Percentiles rank a stretch among this genome's conserved stretches.
Evolutionary conservation across 2,888 invertebrate species (phyloP).

Genomic region (Herminia tarsipennalis): DNA sequence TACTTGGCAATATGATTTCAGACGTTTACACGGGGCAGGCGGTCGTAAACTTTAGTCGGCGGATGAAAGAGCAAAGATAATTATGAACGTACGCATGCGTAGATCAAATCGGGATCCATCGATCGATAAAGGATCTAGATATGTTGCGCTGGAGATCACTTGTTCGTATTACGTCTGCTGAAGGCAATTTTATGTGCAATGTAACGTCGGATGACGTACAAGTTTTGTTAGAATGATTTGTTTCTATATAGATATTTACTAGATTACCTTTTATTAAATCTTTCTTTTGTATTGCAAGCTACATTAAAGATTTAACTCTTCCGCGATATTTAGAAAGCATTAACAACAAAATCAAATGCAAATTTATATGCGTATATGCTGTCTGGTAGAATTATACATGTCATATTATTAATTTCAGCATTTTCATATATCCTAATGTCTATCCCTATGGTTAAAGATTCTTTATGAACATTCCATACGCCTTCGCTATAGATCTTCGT

Average conservation of each 20-base stretch:
- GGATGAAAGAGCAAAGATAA: slow-evolving; percentile 81
- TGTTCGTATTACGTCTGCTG: slow-evolving; percentile 62
- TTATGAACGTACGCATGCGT: slow-evolving; percentile 81
- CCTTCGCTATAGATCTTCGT: slow-evolving; percentile 44
- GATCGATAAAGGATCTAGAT: slow-evolving; percentile 81
- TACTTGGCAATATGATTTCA: slow-evolving; percentile 77
- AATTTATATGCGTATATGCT: no score
- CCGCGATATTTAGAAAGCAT: no score
- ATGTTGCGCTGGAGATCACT: slow-evolving; percentile 64
- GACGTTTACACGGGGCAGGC: slow-evolving; percentile 75
- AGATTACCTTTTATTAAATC: slow-evolving; percentile 20
- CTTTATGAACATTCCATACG: slow-evolving; percentile 37
- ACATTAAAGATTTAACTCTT: no score
- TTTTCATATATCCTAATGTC: slow-evolving; percentile 5
- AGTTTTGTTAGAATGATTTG: slow-evolving; percentile 41
- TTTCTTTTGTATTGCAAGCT: no score
- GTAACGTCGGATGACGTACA: slow-evolving; percentile 45
- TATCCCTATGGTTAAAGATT: slow-evolving; percentile 30
- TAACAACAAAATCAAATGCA: no score
- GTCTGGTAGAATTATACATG: no score
- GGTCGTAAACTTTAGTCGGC: slow-evolving; percentile 78
- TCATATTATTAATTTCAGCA: background rate
- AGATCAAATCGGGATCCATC: slow-evolving; percentile 81
- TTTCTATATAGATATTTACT: slow-evolving; percentile 20
- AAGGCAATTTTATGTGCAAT: slow-evolving; percentile 60